These are phyloP conservation scores for Malacoraja senta DNA, from an alignment of 2,797 vertebrate genomes.

Conservation along the genomic window DNA sequence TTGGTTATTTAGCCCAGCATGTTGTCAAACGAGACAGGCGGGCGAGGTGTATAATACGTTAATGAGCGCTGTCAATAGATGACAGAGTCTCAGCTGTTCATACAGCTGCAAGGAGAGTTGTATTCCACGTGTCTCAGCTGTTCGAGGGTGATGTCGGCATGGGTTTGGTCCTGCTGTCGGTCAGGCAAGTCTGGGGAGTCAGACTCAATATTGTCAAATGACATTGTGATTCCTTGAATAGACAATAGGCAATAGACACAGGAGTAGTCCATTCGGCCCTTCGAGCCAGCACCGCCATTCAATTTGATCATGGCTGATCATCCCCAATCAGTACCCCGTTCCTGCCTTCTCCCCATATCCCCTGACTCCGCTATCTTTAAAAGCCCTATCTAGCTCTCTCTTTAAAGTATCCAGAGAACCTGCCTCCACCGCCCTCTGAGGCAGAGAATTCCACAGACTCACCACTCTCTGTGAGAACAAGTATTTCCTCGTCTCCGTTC, in stretches of 20 bases:
- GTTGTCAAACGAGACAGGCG: background rate
- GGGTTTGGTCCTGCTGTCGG: background rate
- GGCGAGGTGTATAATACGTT: background rate
- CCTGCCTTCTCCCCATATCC: no score
- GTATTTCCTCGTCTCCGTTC: no score
- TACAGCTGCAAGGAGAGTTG: slow-evolving; percentile 24
- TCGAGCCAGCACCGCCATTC: no score
- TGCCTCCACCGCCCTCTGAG: no score
- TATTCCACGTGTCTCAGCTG: slow-evolving; percentile 7
- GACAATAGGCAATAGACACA: background rate
- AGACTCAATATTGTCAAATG: slow-evolving; percentile 35
- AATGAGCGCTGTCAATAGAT: slow-evolving; percentile 23
- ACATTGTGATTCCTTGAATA: slow-evolving; percentile 6
- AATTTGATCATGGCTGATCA: no score
- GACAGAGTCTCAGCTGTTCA: slow-evolving; percentile 28
- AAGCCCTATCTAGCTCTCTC: no score
- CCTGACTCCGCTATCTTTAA: no score
- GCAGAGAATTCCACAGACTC: no score
- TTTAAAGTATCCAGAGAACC: no score
- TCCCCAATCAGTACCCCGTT: no score
- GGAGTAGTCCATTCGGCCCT: background rate
- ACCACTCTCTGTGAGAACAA: no score
- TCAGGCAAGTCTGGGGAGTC: slow-evolving; percentile 13
- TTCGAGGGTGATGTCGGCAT: background rate
- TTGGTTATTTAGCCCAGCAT: background rate